Conservation (phyloP, 2,113 vertebrate species). For the Lepidothrix coronata region DNA sequence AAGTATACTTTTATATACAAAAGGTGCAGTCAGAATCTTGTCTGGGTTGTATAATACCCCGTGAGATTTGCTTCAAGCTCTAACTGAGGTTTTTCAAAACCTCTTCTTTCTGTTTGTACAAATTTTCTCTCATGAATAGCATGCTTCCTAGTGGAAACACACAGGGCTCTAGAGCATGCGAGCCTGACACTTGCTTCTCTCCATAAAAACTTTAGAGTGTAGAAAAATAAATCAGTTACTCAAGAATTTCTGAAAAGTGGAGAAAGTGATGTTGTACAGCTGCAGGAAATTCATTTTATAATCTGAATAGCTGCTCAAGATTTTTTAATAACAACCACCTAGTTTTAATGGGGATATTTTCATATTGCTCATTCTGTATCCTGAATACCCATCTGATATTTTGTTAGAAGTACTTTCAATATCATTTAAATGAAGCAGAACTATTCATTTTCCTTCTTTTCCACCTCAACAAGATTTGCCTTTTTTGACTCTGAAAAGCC, state of each 20-base stretch:
- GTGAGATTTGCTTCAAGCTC: background rate
- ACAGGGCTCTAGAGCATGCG: background rate
- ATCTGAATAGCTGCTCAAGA: conserved; percentile 49
- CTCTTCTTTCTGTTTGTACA: background rate
- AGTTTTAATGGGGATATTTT: conserved; percentile 53
- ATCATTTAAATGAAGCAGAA: conserved; percentile 39
- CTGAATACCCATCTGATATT: conserved; percentile 50
- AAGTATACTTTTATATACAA: background rate
- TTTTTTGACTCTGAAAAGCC: conserved; percentile 29
- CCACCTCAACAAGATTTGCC: conserved; percentile 1
- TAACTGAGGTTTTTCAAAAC: background rate
- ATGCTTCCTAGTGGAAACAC: background rate
- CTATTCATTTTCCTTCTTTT: conserved; percentile 22
- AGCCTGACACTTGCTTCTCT: background rate
- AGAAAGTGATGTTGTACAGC: conserved; percentile 46
- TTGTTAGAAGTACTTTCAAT: background rate
- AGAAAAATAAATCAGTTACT: conserved; percentile 24
- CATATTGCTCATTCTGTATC: conserved; percentile 38
- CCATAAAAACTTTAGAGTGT: background rate
- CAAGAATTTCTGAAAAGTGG: conserved; percentile 42
- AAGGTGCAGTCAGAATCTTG: background rate
- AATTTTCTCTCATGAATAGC: background rate
- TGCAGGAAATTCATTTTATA: conserved; percentile 58
- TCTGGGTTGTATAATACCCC: background rate
- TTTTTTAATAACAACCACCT: conserved; percentile 56